Evolutionary conservation across 2,888 invertebrate genomes (phyloP), one percentile per base, ranked within the genome.

Genomic region (Cephus sareptanus): DNA sequence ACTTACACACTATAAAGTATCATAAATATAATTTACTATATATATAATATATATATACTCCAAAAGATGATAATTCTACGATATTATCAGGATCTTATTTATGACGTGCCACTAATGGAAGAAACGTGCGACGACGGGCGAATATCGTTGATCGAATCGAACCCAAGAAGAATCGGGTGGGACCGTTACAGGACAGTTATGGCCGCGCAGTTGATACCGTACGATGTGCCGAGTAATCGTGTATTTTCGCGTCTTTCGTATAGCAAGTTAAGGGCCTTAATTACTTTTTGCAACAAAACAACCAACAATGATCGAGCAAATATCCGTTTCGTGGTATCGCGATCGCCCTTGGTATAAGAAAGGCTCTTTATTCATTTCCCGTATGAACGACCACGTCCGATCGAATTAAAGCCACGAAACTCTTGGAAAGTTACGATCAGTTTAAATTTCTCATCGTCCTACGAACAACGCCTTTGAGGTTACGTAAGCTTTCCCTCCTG

Each of bases 21-120:
- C 6, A 9, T 23, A 56, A 15, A 6, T 40, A 23, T 40, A 15
- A 15, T 40, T 40, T 0, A 15, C 15, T 56, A 9, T 40, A 40
- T 40, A 40, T 23, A 56, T 56, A 23, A 9, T 56, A 56, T 56
- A 56, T 56, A 56, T 23, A 56, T 23, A 56, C 56, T 23, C 23
- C 9, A 56, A 9, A 56, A 23, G 23, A 84, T 82, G 85, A 85
- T 86, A 85, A 86, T 85, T 84, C 85, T 79, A 15, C 83, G 31
- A 69, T 82, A 75, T 81, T 80, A 83, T 83, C 82, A 80, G 83
- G 83, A 80, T 83, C 85, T 88, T 89, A 89, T 88, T 88, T 87
- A 88, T 87, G 82, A 84, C 82, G 84, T 82, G 85, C 80, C 83
- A 83, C 82, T 88, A 89, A 89, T 87, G 87, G 86, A 86, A 86